Percentiles rank a stretch among this genome's conserved stretches.
phyloP scores from a whole-genome alignment of 2,888 invertebrate species.

The Athrips mouffetella region DNA sequence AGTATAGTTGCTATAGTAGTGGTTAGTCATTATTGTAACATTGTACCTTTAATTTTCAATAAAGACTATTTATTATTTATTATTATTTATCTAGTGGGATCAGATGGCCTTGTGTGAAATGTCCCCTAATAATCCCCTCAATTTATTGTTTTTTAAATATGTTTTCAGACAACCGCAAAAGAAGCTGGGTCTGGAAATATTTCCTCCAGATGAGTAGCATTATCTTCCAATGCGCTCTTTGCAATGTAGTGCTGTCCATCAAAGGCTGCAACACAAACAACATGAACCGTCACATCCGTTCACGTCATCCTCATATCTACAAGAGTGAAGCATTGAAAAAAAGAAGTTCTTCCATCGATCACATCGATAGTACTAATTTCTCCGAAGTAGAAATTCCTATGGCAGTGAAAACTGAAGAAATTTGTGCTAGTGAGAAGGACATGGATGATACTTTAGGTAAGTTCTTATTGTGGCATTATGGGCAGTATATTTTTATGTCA shows the following conservation, averaged over 20 bases:
- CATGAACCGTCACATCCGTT: slow-evolving; percentile 65
- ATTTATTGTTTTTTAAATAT: neutral
- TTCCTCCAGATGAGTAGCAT: slow-evolving; percentile 61
- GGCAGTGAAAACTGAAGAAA: slow-evolving; percentile 46
- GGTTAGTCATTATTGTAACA: too few relatives aligned
- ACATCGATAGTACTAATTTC: slow-evolving; percentile 23
- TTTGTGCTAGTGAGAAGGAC: slow-evolving; percentile 43
- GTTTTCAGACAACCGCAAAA: slow-evolving; percentile 49
- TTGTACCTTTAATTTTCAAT: too few relatives aligned
- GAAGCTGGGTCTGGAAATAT: slow-evolving; percentile 74
- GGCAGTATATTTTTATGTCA: too few relatives aligned
- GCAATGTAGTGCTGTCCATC: slow-evolving; percentile 64
- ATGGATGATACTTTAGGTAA: slow-evolving; percentile 20
- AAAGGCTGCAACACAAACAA: slow-evolving; percentile 72
- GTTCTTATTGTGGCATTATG: neutral
- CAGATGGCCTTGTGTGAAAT: too few relatives aligned
- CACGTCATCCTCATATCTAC: slow-evolving; percentile 54
- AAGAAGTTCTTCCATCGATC: slow-evolving; percentile 21
- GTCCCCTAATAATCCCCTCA: too few relatives aligned
- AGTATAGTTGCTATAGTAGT: too few relatives aligned
- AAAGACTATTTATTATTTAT: too few relatives aligned
- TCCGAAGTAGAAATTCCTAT: slow-evolving; percentile 40
- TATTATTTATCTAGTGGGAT: too few relatives aligned
- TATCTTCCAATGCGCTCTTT: slow-evolving; percentile 62
- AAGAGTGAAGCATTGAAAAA: slow-evolving; percentile 45